Evolutionary conservation across 30 jellyfish, hydroid and myxozoan species (phyloP).

Genomic region (Sanderia malayensis): DNA sequence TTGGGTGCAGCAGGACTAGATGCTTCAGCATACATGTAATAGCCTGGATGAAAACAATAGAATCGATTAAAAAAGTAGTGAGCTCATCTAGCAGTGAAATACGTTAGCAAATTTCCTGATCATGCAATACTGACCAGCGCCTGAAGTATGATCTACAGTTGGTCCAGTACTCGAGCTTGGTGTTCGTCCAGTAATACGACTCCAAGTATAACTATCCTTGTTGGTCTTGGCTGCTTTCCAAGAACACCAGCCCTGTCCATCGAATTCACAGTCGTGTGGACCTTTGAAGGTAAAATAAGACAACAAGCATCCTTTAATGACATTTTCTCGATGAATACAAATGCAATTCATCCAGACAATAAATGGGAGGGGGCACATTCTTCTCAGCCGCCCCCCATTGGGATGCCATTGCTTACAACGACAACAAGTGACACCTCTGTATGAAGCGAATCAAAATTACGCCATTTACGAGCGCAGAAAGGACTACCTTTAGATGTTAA

Average conservation of each 20-base stretch:
- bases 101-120: too few relatives aligned
- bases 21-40: conserved; percentile 71
- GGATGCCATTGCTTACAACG: too few relatives aligned
- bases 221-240: conserved; percentile 35
- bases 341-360: too few relatives aligned
- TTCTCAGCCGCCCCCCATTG: too few relatives aligned
- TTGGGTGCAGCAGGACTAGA: conserved; percentile 75
- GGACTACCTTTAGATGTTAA: too few relatives aligned
- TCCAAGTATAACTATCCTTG: conserved; percentile 15
- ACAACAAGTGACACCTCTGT: too few relatives aligned
- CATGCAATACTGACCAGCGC: conserved; percentile 31
- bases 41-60: background rate
- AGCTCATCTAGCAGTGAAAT: background rate
- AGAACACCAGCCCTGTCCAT: conserved; percentile 61
- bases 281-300: conserved; percentile 18
- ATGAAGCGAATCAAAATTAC: too few relatives aligned
- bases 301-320: too few relatives aligned
- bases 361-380: too few relatives aligned
- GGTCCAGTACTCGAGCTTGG: conserved; percentile 60
- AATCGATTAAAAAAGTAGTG: too few relatives aligned
- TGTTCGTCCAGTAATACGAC: conserved; percentile 31
- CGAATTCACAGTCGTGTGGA: conserved; percentile 42
- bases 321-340: too few relatives aligned
- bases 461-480: too few relatives aligned
- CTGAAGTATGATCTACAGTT: conserved; percentile 45